Evolutionary conservation across 2,797 vertebrate genomes (phyloP).

Genomic region (Micrastur ruficollis): DNA sequence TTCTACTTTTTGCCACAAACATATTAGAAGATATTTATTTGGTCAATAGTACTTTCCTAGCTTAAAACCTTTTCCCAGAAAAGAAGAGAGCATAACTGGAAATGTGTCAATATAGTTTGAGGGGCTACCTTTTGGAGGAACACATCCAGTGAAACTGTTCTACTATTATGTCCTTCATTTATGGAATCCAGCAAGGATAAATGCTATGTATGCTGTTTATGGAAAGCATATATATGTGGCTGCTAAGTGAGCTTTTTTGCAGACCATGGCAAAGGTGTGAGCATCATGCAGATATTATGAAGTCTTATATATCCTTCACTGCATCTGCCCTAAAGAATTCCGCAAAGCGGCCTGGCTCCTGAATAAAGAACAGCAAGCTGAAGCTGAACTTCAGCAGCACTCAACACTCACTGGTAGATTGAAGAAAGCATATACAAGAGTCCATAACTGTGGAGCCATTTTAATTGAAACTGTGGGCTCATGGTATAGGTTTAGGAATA

Average conservation of each 20-base stretch:
- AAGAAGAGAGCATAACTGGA: background rate
- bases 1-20: background rate
- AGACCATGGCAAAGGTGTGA: background rate
- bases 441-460: background rate
- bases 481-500: background rate
- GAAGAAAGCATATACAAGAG: background rate
- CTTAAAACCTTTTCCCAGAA: background rate
- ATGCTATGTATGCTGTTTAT: background rate
- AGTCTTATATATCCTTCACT: background rate
- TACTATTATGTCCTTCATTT: background rate
- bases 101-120: background rate
- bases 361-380: background rate
- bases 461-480: background rate
- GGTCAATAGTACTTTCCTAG: background rate
- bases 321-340: background rate
- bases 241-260: background rate
- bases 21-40: background rate
- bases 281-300: background rate
- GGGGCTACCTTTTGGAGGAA: background rate
- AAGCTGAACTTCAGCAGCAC: background rate
- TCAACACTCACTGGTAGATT: background rate
- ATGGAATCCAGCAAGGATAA: background rate
- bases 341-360: background rate
- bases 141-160: background rate
- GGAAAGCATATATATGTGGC: background rate